phyloP scores from a whole-genome alignment of 2,888 invertebrate species.

The Itoplectis maculator region DNA sequence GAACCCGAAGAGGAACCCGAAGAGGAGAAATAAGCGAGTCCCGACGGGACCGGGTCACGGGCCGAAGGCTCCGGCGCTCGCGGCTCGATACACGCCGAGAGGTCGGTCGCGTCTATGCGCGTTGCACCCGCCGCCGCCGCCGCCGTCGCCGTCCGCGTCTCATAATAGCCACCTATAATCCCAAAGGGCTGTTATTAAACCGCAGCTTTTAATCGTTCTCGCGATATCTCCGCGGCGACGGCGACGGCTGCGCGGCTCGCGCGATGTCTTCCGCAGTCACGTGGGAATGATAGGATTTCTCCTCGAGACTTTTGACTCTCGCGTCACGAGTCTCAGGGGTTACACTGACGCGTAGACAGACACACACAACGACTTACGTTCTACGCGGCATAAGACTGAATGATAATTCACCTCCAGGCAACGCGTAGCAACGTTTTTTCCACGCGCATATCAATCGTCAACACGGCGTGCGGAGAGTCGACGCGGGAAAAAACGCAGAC shows the following conservation, averaged over 20 bases:
- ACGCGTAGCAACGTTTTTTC: not conserved
- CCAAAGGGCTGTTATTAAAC: conserved; percentile 80
- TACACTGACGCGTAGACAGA: too few species aligned
- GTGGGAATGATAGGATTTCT: conserved; percentile 66
- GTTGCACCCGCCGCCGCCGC: conserved; percentile 63
- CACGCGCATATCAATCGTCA: conserved; percentile 16
- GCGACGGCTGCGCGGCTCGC: conserved; percentile 4
- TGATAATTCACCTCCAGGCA: conserved; percentile 42
- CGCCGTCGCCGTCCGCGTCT: too few species aligned
- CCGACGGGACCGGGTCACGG: conserved; percentile 70
- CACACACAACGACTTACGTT: too few species aligned
- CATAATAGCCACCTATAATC: conserved; percentile 78
- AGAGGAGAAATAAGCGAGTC: conserved; percentile 65
- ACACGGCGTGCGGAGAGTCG: conserved; percentile 8
- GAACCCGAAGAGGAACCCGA: conserved; percentile 49
- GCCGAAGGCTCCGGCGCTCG: conserved; percentile 57
- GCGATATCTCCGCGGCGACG: conserved; percentile 66
- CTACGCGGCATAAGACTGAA: conserved; percentile 14
- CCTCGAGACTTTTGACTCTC: conserved; percentile 12
- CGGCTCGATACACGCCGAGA: conserved; percentile 53
- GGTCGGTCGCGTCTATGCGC: conserved; percentile 66
- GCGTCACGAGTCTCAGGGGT: too few species aligned
- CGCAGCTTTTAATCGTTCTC: conserved; percentile 81
- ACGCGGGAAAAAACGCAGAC: conserved; percentile 2
- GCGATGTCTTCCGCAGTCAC: conserved; percentile 62